Evolutionary conservation across 2,797 vertebrate genomes (phyloP), one percentile per base, ranked within the genome.

Genomic region (Acipenser transmontanus): DNA sequence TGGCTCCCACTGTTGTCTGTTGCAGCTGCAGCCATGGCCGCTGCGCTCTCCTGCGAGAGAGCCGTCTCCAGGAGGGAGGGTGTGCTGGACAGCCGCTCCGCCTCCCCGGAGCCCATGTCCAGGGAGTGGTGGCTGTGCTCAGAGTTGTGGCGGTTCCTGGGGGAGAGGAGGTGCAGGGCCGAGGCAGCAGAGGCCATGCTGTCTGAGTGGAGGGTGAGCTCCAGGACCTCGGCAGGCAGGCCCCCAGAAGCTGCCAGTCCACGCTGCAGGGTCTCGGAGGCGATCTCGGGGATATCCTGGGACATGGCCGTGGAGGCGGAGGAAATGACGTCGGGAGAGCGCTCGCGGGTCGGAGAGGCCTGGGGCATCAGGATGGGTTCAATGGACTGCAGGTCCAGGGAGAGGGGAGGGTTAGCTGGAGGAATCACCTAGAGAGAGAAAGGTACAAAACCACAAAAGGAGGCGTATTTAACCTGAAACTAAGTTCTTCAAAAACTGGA

Each of bases 261-360:
- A 9, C 74, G 80, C 68, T 92, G 92, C 72, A 97, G 75, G 0
- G 94, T 93, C 84, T 98, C 95, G 0, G 97, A 95, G 0, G 97
- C 95, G 0, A 99, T 97, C 82, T 98, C 97, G 0, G 97, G 95
- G 79, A 98, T 98, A 61, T 98, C 96, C 76, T 97, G 96, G 14
- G 97, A 95, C 85, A 98, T 89, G 73, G 92, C 94, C 1, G 97
- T 98, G 65, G 97, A 99, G 65, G 95, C 97, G 0, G 97, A 99
- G 56, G 97, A 99, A 78, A 99, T 99, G 73, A 99, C 97, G 0
- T 99, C 97, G 0, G 97, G 97, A 0, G 97, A 99, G 52, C 97
- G 94, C 50, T 94, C 92, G 0, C 95, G 89, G 10, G 94, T 97
- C 0, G 96, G 97, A 12, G 97, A 99, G 8, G 93, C 85, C 78